Conservation (phyloP, 2,113 vertebrate species). For the Rhynchomys soricoides region DNA sequence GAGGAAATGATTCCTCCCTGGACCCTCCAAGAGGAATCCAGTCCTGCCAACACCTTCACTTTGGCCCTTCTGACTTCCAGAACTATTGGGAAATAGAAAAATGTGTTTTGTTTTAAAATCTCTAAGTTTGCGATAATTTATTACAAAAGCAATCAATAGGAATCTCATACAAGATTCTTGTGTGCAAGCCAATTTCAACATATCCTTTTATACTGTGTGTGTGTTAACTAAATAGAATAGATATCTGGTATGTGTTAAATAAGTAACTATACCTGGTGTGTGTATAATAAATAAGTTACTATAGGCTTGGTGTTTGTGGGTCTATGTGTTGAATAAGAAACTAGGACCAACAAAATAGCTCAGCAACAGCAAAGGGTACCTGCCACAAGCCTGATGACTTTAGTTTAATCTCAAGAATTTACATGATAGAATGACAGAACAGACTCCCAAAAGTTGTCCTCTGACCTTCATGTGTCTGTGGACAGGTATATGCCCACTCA, state of each 20-base stretch:
- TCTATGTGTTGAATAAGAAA: background rate
- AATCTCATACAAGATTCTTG: background rate
- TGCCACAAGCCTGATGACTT: background rate
- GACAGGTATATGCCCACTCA: background rate
- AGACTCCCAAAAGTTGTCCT: background rate
- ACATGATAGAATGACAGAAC: background rate
- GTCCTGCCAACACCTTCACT: background rate
- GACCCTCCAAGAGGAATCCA: background rate
- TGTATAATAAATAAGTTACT: background rate
- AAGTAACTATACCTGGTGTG: background rate
- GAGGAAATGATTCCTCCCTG: background rate
- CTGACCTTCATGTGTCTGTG: background rate
- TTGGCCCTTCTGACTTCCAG: background rate
- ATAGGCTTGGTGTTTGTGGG: background rate
- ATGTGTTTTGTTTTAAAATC: slow-evolving; percentile 13
- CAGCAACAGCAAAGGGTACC: background rate
- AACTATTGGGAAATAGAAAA: background rate
- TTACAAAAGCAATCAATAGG: background rate
- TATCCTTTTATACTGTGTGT: background rate
- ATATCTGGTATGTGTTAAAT: background rate
- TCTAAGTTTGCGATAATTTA: background rate
- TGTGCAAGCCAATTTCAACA: slow-evolving; percentile 30
- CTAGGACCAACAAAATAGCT: background rate
- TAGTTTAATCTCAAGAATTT: background rate
- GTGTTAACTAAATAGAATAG: background rate